These are phyloP conservation scores for Crotalus viridis DNA, from an alignment of 2,113 vertebrate species.

Conservation along the genomic window DNA sequence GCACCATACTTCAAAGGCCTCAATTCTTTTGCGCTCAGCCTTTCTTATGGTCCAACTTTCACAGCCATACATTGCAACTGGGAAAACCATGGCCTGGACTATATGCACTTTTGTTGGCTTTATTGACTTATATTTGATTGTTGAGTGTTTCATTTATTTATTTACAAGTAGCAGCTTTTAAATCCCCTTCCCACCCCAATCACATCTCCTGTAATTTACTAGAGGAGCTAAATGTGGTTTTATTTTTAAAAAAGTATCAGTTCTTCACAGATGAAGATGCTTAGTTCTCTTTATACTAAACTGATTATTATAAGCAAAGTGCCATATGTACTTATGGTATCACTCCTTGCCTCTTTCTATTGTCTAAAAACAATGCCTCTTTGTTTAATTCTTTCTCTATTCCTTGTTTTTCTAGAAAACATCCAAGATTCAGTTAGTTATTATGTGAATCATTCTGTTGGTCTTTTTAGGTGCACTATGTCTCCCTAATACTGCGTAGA, in stretches of 20 bases:
- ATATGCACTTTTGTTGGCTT: neutral
- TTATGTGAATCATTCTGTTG: conserved; percentile 70
- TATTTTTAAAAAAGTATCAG: conserved; percentile 62
- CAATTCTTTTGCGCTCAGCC: too few relatives aligned
- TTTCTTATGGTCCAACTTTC: too few relatives aligned
- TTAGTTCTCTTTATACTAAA: conserved; percentile 75
- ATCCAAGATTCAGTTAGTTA: conserved; percentile 72
- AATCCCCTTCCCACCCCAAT: neutral
- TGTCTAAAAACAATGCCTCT: conserved; percentile 70
- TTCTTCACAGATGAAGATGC: conserved; percentile 60
- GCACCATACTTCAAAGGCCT: too few relatives aligned
- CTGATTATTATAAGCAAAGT: conserved; percentile 74
- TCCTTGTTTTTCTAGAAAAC: conserved; percentile 64
- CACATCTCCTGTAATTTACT: conserved; percentile 25
- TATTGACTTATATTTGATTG: neutral
- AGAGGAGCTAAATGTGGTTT: conserved; percentile 60
- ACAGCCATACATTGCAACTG: too few relatives aligned
- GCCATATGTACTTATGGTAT: conserved; percentile 63
- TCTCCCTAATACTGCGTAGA: conserved; percentile 65
- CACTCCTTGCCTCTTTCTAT: conserved; percentile 54
- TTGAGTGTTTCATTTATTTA: neutral
- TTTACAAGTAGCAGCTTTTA: neutral
- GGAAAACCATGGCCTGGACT: too few relatives aligned
- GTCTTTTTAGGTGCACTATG: conserved; percentile 65
- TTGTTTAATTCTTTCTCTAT: conserved; percentile 58